Evolutionary conservation across 2,797 vertebrate genomes (phyloP).

Genomic region (Microctenopoma stevenorrisi): DNA sequence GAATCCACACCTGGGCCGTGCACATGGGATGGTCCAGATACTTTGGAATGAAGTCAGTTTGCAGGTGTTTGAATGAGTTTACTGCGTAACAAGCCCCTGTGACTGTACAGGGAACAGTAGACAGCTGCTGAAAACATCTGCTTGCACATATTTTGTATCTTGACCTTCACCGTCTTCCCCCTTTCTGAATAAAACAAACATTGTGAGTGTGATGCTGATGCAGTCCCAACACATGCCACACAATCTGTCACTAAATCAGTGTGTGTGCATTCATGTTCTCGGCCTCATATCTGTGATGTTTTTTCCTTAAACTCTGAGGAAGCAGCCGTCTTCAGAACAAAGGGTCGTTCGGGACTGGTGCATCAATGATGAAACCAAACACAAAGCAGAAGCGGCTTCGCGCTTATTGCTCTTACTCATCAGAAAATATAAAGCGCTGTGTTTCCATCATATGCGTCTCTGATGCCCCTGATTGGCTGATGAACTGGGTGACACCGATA

Average conservation of each 20-base stretch:
- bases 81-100: constrained; percentile 3
- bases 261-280: constrained; percentile 10
- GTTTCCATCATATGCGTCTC: constrained; percentile 15
- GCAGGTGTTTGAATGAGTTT: constrained; percentile 3
- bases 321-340: constrained; percentile 21
- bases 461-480: constrained; percentile 38
- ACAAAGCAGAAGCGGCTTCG: not conserved
- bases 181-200: not conserved
- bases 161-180: constrained; percentile 22
- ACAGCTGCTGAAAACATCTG: constrained; percentile 46
- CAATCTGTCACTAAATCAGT: not conserved
- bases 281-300: not conserved
- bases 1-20: constrained; percentile 27
- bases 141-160: constrained; percentile 8
- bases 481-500: constrained; percentile 25
- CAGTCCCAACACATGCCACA: not conserved
- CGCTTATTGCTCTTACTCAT: constrained; percentile 45
- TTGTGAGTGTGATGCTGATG: constrained; percentile 1
- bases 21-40: constrained; percentile 1
- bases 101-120: constrained; percentile 5
- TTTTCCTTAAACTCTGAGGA: not conserved
- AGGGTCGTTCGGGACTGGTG: constrained; percentile 20
- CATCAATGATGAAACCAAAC: constrained; percentile 38
- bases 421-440: constrained; percentile 40
- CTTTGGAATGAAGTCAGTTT: constrained; percentile 13